Conservation (phyloP, 2,888 invertebrate species). For the Tetragonula carbonaria region DNA sequence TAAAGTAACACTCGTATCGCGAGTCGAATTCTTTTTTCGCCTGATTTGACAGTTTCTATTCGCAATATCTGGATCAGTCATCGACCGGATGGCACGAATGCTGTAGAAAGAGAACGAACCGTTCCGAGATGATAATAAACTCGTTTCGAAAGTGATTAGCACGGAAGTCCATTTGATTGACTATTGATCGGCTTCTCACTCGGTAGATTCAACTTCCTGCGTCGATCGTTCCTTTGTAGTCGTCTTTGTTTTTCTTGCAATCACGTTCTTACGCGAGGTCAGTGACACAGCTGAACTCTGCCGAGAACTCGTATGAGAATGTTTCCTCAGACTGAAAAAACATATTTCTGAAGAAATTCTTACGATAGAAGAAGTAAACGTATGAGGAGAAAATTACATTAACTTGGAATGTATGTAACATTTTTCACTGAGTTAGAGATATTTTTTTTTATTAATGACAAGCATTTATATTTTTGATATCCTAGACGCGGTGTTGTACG, state of each 20-base stretch:
- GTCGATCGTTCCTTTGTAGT: background rate
- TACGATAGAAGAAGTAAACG: no score
- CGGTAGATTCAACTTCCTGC: background rate
- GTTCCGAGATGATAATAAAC: slow-evolving; percentile 67
- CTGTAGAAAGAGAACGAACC: slow-evolving; percentile 34
- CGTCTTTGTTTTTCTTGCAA: background rate
- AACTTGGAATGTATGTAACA: no score
- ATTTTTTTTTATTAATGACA: no score
- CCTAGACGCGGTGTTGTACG: no score
- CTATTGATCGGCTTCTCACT: slow-evolving; percentile 72
- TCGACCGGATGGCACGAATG: slow-evolving; percentile 15
- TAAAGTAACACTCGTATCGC: background rate
- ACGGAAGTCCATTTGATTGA: slow-evolving; percentile 76
- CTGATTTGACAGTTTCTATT: slow-evolving; percentile 15
- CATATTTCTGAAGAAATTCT: no score
- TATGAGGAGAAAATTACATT: no score
- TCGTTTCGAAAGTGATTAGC: slow-evolving; percentile 73
- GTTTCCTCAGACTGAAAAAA: background rate
- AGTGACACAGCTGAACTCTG: background rate
- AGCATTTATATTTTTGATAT: no score
- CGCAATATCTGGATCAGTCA: slow-evolving; percentile 15
- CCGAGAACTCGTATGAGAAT: background rate
- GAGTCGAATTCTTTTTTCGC: background rate
- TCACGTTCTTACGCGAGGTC: no score
- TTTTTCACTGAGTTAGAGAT: no score